Evolutionary conservation across 2,888 invertebrate genomes (phyloP).

Genomic region (Abscondita cerata): DNA sequence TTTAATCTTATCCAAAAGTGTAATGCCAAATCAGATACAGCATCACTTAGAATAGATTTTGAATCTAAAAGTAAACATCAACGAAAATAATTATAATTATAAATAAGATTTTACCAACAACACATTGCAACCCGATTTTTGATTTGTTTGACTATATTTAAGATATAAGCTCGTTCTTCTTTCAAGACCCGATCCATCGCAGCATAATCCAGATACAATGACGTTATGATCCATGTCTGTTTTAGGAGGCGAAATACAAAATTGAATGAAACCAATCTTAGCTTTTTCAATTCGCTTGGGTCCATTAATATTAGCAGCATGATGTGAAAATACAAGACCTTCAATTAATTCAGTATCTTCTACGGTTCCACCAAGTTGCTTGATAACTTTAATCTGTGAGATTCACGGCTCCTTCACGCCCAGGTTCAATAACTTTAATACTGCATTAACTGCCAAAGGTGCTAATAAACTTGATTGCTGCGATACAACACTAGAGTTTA

Average conservation of each 20-base stretch:
- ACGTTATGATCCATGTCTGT: slow-evolving; percentile 99
- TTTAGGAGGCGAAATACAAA: slow-evolving; percentile 99
- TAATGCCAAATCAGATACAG: slow-evolving; percentile 94
- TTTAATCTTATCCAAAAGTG: slow-evolving; percentile 98
- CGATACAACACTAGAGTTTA: slow-evolving; percentile 99
- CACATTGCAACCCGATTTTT: slow-evolving; percentile 99
- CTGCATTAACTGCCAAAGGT: slow-evolving; percentile 97
- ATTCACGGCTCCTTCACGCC: slow-evolving; percentile 77
- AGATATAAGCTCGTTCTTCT: slow-evolving; percentile 96
- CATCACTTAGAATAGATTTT: slow-evolving; percentile 79
- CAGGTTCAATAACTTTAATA: slow-evolving; percentile 81
- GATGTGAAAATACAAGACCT: slow-evolving; percentile 94
- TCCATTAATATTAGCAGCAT: slow-evolving; percentile 82
- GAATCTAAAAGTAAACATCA: neutral
- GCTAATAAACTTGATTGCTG: slow-evolving; percentile 96
- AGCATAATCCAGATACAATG: slow-evolving; percentile 97
- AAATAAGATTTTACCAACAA: slow-evolving; percentile 72
- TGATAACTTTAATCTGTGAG: slow-evolving; percentile 96
- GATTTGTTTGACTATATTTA: slow-evolving; percentile 98
- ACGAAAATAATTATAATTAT: neutral
- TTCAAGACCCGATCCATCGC: slow-evolving; percentile 99
- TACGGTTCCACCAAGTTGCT: slow-evolving; percentile 94
- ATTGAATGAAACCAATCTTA: slow-evolving; percentile 98
- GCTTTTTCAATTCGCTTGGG: slow-evolving; percentile 96
- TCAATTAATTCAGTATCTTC: slow-evolving; percentile 96